Evolutionary conservation across 2,888 invertebrate genomes (phyloP), one percentile per base, ranked within the genome.

Genomic region (Rotaria socialis): DNA sequence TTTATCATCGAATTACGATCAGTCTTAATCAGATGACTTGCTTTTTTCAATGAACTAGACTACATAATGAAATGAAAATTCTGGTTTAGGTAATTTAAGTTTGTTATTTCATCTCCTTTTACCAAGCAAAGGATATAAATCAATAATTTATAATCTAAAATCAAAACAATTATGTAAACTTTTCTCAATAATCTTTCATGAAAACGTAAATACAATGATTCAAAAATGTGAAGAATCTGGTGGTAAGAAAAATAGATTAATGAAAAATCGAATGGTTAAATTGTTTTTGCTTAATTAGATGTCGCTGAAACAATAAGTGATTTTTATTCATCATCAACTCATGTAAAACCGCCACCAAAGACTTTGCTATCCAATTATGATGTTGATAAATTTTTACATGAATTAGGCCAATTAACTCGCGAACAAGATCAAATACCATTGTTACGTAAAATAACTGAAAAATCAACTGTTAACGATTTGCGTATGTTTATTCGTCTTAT

Each of bases 101-200:
- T 92, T 96, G 80, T 94, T 96, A 95, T 94, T 95, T 90, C 94
- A 94, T 89, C 91, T 96, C 88, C 91, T 97, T 43, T 92, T 97
- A 85, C 97, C 96, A 0, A 92, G 95, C 87, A 74, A 80, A 56
- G 84, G 75, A 11, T 75, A 85, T 60, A 50, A 85, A 47, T 80
- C 80, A n/a, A 47, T 47, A 60, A 94, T 96, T 56, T 97, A 96
- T 90, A 96, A 97, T 92, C 92, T 97, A 85, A 95, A 96, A 92
- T 96, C 94, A 90, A 96, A 96, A 90, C 96, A 96, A 90, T 92
- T 97, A 86, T 92, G 96, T 0, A 96, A 97, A 91, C 91, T 96
- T 84, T 96, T 96, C 90, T 94, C 95, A 84, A 89, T 93, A 91
- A 93, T 96, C 87, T 94, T 96, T 88, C 91, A 92, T 6, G 93